Evolutionary conservation across 1,140 invertebrate genomes (phyloP).

Genomic region (Leptopilina clavipes): DNA sequence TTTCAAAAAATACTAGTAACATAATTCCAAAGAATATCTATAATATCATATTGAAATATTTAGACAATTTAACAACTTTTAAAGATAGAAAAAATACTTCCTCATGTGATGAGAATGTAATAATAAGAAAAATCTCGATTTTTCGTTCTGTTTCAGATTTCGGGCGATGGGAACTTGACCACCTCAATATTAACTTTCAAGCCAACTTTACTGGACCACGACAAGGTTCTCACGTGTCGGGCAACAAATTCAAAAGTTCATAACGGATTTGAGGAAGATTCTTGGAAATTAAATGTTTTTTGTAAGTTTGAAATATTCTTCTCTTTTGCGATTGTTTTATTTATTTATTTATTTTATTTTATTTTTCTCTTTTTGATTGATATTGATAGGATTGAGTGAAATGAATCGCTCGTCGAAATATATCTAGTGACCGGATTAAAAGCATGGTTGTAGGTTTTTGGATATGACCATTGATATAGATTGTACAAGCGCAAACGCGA

Average conservation of each 20-base stretch:
- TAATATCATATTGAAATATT: too few species aligned
- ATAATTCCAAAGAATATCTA: too few species aligned
- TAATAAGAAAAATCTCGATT: not conserved
- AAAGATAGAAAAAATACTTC: too few species aligned
- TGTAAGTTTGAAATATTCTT: conserved; percentile 79
- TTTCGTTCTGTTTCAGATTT: conserved; percentile 76
- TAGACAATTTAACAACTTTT: too few species aligned
- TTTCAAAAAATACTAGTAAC: too few species aligned
- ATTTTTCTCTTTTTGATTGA: not conserved
- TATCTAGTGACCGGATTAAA: conserved; percentile 50
- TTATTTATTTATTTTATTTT: not conserved
- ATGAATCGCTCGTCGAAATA: conserved; percentile 18
- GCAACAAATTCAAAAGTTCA: conserved; percentile 86
- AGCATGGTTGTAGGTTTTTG: conserved; percentile 49
- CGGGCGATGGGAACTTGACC: conserved; percentile 87
- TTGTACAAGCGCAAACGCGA: conserved; percentile 59
- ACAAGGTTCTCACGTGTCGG: conserved; percentile 84
- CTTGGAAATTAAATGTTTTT: conserved; percentile 87
- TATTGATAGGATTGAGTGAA: conserved; percentile 6
- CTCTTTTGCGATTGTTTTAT: not conserved
- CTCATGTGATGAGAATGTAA: too few species aligned
- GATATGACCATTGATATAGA: conserved; percentile 60
- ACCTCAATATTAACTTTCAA: conserved; percentile 84
- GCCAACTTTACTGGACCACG: conserved; percentile 85
- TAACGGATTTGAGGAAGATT: conserved; percentile 83